Evolutionary conservation across 2,797 vertebrate genomes (phyloP), one percentile per base, ranked within the genome.

Genomic region (Enteromius radiatus): DNA sequence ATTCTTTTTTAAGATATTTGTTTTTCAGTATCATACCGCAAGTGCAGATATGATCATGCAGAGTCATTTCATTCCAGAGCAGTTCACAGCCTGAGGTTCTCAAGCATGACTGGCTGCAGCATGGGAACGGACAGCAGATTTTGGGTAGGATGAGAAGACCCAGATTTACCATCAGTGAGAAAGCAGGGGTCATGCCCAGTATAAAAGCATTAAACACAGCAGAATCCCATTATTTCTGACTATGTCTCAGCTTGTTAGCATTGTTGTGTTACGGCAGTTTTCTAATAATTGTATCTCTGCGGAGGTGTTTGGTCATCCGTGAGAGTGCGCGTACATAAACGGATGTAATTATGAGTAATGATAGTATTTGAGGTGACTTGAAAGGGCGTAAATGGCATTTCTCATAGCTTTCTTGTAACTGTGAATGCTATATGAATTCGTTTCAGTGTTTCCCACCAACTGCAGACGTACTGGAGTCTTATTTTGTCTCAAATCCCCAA

Each of bases 71-170:
- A 90, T 90, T 91, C 83, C 87, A 87, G 86, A 85, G 84, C 85
- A 85, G 86, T 90, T 84, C 82, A 81, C 78, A 81, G 84, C 88
- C 91, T 73, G 69, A 3, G 0, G 86, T 90, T 83, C 90, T 92
- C 85, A 91, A 91, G 93, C 92, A 90, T 77, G 87, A 86, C 89
- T 91, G 89, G 91, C 91, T 89, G 89, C 89, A 85, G 89, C 91
- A 87, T 86, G 89, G 23, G 84, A 78, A 80, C 86, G 82, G 84
- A 85, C 84, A 81, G 91, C 90, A 91, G 91, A 92, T 90, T 83
- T 73, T 78, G 78, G 67, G 86, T 86, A 87, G 84, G 85, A 33
- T n/a, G 67, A 61, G 36, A 43, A 54, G 26, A 33, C 36, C 26
- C 78, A 59, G 54, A 81, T 74, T 63, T 64, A 26, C 33, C 9